A percentile compares a stretch with the other conserved stretches of the same genome.
Evolutionary conservation across 2,113 vertebrate genomes (phyloP).

Genomic region (Pterocles gutturalis): DNA sequence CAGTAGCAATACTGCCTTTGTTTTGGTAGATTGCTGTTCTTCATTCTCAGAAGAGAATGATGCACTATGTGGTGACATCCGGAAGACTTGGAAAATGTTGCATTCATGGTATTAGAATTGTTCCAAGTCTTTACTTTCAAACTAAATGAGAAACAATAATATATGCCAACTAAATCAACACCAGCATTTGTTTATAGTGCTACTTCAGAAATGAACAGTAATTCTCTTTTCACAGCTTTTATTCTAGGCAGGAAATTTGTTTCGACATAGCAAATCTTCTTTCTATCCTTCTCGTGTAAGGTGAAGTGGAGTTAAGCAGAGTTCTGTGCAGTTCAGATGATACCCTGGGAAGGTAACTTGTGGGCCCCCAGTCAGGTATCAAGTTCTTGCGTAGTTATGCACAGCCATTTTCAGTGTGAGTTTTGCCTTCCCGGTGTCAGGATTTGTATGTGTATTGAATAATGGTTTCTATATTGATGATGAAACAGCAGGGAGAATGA

Average conservation of each 20-base stretch:
- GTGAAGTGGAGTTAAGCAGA: neutral
- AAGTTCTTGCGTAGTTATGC: neutral
- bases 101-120: neutral
- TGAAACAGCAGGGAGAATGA: neutral
- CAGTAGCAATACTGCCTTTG: slow-evolving; percentile 19
- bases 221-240: neutral
- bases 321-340: neutral
- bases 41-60: neutral
- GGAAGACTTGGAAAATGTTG: slow-evolving; percentile 11
- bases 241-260: neutral
- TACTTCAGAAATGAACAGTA: neutral
- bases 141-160: slow-evolving; percentile 26
- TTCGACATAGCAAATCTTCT: neutral
- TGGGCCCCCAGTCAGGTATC: neutral
- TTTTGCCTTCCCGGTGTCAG: neutral
- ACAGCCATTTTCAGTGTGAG: neutral
- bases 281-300: neutral
- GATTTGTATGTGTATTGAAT: neutral
- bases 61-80: slow-evolving; percentile 6
- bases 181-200: slow-evolving; percentile 8
- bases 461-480: neutral
- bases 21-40: slow-evolving; percentile 6
- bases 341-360: neutral
- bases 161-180: neutral
- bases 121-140: slow-evolving; percentile 51